Base-by-base conservation (phyloP, 2,888 invertebrate species). In the Schizaphis graminum region DNA sequence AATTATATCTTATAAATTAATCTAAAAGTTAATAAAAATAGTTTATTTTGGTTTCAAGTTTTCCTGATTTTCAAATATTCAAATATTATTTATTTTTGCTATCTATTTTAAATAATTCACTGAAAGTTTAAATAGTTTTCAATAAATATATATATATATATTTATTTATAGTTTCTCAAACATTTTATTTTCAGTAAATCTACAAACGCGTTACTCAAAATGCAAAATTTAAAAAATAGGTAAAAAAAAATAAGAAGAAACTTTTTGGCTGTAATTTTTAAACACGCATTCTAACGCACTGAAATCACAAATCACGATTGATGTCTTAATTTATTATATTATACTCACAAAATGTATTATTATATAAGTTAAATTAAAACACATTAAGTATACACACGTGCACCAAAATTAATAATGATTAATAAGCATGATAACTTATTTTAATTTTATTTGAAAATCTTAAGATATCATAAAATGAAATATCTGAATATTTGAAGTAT, bases 181-280 rank as follows among this genome's bases (percentile, higher is more conserved):
- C 57, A 61, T 89, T 90, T 93, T 94, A 91, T 94, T 94, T 94
- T 91, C 94, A 94, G 94, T 86, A 94, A 94, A 94, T 87, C 57
- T 87, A 28, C 94, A 91, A 94, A 94, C 41, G 57, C 61, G 86
- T 94, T 91, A 91, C 57, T 94, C 49, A 94, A 10, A 94, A 91
- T 86, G 86, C 85, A 93, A 93, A 90, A 67, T 86, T 67, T 94
- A 91, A 90, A 86, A 91, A 94, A 94, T 94, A 94, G 94, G 94
- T 94, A 94, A 94, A 89, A 61, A 53, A 35, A 77, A 87, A 56
- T 28, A 10, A 57, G 44, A 93, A 93, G 0, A 88, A 92, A 77
- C 1, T 44, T 92, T 87, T 47, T 53, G 88, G 53, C 53, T 92
- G 5, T 53, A 44, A 49, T 88, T 67, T 16, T 88, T 47, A n/a